Evolutionary conservation across 2,113 vertebrate species (phyloP), one percentile per base, ranked within the genome.

Genomic region (Columba janthina): DNA sequence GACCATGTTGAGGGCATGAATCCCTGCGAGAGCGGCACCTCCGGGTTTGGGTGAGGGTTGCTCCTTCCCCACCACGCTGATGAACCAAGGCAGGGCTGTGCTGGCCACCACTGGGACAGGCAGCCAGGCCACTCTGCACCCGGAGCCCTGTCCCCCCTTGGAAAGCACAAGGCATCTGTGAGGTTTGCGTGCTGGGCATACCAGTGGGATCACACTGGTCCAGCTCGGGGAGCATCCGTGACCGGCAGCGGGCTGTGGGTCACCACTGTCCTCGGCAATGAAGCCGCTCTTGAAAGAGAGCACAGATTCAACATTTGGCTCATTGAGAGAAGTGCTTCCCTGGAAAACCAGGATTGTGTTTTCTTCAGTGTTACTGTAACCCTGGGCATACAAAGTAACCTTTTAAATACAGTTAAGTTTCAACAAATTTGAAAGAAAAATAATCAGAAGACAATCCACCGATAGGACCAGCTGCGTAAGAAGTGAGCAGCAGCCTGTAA

Each of bases 101-200:
- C 2, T 3, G 44, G 80, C 3, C 9, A 2, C 16, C 2, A 28
- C 48, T 4, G 36, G 20, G 60, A 31, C 44, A 31, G 12, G 34
- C 2, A 2, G 26, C 32, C 48, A 0, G 26, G 1, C 54, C 6
- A 29, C 71, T 31, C 24, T 1, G 26, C 58, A 2, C 0, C 2
- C 15, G 6, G 22, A 38, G 42, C 11, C 40, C 66, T 26, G 4
- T 50, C 61, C 21, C 38, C 6, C 31, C 15, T 10, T 3, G 83
- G 40, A 15, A 71, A 19, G 61, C 25, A 0, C 40, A 5, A 70
- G 25, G 75, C 51, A 4, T 5, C 3, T 31, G 0, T 4, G 2
- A 26, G 48, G 34, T 60, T 19, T 50, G 69, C 32, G 1, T 22
- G 78, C 74, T 70, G 91, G 70, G 70, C 51, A 10, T 44, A 1